Evolutionary conservation across 2,888 invertebrate genomes (phyloP).

Genomic region (Aspidiotus destructor): DNA sequence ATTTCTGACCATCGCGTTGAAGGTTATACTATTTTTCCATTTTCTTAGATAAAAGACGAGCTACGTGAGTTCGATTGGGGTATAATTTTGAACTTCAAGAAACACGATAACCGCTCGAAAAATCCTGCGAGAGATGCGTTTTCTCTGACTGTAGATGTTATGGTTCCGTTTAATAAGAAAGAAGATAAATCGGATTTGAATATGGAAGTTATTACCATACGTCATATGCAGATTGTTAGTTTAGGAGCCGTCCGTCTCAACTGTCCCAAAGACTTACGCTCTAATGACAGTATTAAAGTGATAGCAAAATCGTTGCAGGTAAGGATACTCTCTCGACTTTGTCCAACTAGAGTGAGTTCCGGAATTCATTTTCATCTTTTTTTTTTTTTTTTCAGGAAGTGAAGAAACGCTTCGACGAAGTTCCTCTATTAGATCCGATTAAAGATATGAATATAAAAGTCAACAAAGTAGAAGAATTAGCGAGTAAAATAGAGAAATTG

Average conservation of each 20-base stretch:
- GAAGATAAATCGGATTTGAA: neutral
- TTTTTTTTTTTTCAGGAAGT: slow-evolving; percentile 52
- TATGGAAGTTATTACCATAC: slow-evolving; percentile 80
- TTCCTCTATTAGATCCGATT: slow-evolving; percentile 84
- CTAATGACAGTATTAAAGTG: slow-evolving; percentile 71
- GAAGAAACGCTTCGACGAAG: slow-evolving; percentile 75
- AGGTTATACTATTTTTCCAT: neutral
- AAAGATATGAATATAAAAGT: slow-evolving; percentile 94
- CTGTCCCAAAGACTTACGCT: slow-evolving; percentile 80
- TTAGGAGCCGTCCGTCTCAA: slow-evolving; percentile 84
- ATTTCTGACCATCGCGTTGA: neutral
- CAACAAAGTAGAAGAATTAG: slow-evolving; percentile 63
- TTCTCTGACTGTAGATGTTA: slow-evolving; percentile 16
- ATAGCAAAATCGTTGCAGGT: slow-evolving; percentile 69
- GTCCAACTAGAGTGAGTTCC: neutral
- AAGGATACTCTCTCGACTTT: slow-evolving; percentile 18
- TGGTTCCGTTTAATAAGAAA: slow-evolving; percentile 12
- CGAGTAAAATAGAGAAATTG: slow-evolving; percentile 69
- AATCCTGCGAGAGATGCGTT: slow-evolving; percentile 6
- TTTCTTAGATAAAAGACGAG: slow-evolving; percentile 62
- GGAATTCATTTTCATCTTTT: neutral
- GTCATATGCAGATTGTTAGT: slow-evolving; percentile 69
- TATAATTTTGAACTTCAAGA: slow-evolving; percentile 82
- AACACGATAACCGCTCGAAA: slow-evolving; percentile 62
- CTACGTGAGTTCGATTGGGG: slow-evolving; percentile 93